Conservation (phyloP, 2,888 invertebrate species). For the Diplazon laetatorius region DNA sequence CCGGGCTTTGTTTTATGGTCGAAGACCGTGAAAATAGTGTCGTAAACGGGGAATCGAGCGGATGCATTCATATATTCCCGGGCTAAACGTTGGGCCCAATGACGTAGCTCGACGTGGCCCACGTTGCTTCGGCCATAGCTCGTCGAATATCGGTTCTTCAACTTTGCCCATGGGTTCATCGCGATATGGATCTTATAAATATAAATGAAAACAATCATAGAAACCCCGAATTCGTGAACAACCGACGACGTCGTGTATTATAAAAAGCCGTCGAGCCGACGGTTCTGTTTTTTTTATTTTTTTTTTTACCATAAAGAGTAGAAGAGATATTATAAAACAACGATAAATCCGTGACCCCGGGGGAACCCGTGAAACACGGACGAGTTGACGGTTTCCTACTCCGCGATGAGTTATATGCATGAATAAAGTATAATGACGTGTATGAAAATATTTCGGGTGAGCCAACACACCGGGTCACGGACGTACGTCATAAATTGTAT, state of each 20-base stretch:
- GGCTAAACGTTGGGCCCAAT: constrained; percentile 64
- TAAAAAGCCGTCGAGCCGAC: constrained; percentile 41
- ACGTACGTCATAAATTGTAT: constrained; percentile 71
- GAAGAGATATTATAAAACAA: constrained; percentile 45
- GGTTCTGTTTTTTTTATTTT: too few relatives aligned
- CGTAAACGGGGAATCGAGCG: constrained; percentile 48
- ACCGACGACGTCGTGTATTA: constrained; percentile 62
- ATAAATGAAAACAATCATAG: constrained; percentile 74
- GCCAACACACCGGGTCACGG: constrained; percentile 52
- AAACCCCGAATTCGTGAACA: constrained; percentile 60
- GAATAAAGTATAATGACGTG: constrained; percentile 50
- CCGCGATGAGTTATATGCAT: constrained; percentile 37
- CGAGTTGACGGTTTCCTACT: constrained; percentile 24
- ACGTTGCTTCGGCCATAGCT: constrained; percentile 61
- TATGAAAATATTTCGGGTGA: constrained; percentile 53
- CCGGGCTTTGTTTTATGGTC: constrained; percentile 13
- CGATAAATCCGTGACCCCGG: constrained; percentile 60
- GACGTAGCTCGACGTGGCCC: constrained; percentile 21
- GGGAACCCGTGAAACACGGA: constrained; percentile 43
- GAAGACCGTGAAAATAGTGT: constrained; percentile 9
- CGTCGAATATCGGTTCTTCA: neutral
- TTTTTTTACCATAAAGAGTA: constrained; percentile 65
- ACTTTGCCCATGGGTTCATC: constrained; percentile 21
- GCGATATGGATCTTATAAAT: constrained; percentile 77
- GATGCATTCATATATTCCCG: constrained; percentile 72